Conservation (phyloP, 2,113 vertebrate species). For the Seriola rivoliana region DNA sequence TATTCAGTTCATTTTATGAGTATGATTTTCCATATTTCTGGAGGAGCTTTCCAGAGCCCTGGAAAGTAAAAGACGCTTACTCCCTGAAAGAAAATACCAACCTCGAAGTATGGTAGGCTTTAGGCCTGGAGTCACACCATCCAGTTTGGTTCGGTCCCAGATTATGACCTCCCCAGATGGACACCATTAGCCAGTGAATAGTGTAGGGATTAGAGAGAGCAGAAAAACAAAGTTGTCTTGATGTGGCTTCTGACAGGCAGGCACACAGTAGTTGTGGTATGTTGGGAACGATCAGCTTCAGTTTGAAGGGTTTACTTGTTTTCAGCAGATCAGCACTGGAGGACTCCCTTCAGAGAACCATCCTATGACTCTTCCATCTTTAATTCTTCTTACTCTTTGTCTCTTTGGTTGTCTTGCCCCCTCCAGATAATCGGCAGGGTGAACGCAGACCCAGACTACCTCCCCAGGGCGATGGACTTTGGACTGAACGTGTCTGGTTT, state of each 20-base stretch:
- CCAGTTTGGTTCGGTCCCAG: slow-evolving; percentile 33
- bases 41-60: not conserved
- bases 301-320: slow-evolving; percentile 44
- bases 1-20: slow-evolving; percentile 33
- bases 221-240: slow-evolving; percentile 49
- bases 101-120: slow-evolving; percentile 22
- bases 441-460: slow-evolving; percentile 96
- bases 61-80: not conserved
- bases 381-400: slow-evolving; percentile 25
- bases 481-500: slow-evolving; percentile 95
- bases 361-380: slow-evolving; percentile 15
- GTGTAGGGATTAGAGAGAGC: slow-evolving; percentile 56
- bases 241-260: slow-evolving; percentile 60
- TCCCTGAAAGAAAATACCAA: slow-evolving; percentile 29
- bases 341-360: not conserved
- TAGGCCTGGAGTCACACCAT: slow-evolving; percentile 30
- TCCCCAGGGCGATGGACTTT: slow-evolving; percentile 94
- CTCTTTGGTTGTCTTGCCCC: slow-evolving; percentile 2
- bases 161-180: slow-evolving; percentile 66
- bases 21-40: slow-evolving; percentile 13
- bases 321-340: slow-evolving; percentile 18
- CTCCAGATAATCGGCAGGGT: slow-evolving; percentile 95
- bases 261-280: slow-evolving; percentile 45
- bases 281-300: slow-evolving; percentile 31
- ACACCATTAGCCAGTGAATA: slow-evolving; percentile 45